A percentile compares a stretch with the other conserved stretches of the same genome.
Evolutionary conservation across 1,140 invertebrate species (phyloP).

Genomic region (Acromyrmex charruanus): DNA sequence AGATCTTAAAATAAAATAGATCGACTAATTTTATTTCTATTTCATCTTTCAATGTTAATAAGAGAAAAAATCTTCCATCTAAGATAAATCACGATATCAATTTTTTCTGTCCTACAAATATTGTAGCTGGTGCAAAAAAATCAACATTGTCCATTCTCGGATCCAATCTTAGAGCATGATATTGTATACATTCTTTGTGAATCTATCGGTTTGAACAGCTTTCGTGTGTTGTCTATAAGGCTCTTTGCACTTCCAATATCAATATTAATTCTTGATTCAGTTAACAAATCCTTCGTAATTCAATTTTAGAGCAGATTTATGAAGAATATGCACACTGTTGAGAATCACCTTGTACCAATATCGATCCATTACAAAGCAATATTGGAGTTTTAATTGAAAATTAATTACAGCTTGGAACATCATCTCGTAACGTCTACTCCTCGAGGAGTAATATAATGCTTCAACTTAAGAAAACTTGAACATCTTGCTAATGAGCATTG

Average conservation of each 20-base stretch:
- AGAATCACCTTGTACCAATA: slow-evolving; percentile 4
- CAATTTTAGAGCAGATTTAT: background rate
- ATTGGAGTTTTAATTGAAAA: slow-evolving; percentile 56
- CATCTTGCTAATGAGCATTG: slow-evolving; percentile 12
- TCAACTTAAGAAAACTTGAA: slow-evolving; percentile 7
- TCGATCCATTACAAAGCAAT: slow-evolving; percentile 42
- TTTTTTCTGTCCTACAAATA: slow-evolving; percentile 9
- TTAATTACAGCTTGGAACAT: slow-evolving; percentile 50
- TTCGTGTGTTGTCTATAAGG: background rate
- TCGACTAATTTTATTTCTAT: background rate
- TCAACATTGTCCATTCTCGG: background rate
- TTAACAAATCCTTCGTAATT: slow-evolving; percentile 30
- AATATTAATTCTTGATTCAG: slow-evolving; percentile 46
- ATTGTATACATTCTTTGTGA: slow-evolving; percentile 15
- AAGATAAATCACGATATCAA: slow-evolving; percentile 56
- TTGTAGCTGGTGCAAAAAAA: background rate
- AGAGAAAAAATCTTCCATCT: slow-evolving; percentile 18
- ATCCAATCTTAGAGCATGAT: slow-evolving; percentile 15
- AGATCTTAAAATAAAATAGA: background rate
- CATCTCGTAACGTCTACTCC: slow-evolving; percentile 15
- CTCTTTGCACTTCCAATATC: background rate
- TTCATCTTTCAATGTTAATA: background rate
- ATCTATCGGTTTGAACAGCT: slow-evolving; percentile 3
- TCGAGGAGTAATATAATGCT: slow-evolving; percentile 7
- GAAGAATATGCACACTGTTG: slow-evolving; percentile 17